Percentiles rank a stretch among this genome's conserved stretches.
Evolutionary conservation across 2,113 vertebrate genomes (phyloP).

Genomic region (Albula goreensis): DNA sequence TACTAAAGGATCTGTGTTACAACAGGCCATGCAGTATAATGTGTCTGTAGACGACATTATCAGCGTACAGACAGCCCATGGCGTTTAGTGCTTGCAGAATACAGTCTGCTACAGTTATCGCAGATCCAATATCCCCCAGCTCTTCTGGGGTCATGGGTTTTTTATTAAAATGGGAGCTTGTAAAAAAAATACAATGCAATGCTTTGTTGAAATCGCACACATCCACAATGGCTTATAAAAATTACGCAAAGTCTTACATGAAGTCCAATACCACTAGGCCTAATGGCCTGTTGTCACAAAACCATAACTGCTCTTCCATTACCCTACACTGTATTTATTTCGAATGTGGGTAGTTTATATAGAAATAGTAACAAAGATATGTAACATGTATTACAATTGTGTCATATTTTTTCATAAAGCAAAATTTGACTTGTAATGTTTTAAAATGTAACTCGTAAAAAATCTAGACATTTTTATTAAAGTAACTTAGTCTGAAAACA

Average conservation of each 20-base stretch:
- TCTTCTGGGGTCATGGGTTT: no score
- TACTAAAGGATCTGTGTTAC: neutral
- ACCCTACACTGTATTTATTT: neutral
- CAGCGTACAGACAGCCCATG: neutral
- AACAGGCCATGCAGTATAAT: neutral
- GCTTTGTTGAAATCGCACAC: neutral
- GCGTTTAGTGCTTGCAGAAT: neutral
- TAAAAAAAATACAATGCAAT: slow-evolving; percentile 5
- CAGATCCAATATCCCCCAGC: no score
- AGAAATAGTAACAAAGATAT: no score
- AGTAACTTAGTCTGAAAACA: no score
- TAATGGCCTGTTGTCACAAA: neutral
- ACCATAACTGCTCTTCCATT: neutral
- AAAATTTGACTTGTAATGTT: no score
- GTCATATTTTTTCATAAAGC: no score
- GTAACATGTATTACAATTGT: no score
- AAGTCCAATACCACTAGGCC: neutral
- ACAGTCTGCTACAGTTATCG: neutral
- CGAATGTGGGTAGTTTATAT: no score
- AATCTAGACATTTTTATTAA: no score
- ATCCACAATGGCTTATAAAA: neutral
- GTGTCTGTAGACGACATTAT: neutral
- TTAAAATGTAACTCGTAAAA: no score
- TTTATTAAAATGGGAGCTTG: neutral
- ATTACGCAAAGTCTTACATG: neutral